Evolutionary conservation across 2,797 vertebrate species (phyloP).

Genomic region (Aeoliscus strigatus): DNA sequence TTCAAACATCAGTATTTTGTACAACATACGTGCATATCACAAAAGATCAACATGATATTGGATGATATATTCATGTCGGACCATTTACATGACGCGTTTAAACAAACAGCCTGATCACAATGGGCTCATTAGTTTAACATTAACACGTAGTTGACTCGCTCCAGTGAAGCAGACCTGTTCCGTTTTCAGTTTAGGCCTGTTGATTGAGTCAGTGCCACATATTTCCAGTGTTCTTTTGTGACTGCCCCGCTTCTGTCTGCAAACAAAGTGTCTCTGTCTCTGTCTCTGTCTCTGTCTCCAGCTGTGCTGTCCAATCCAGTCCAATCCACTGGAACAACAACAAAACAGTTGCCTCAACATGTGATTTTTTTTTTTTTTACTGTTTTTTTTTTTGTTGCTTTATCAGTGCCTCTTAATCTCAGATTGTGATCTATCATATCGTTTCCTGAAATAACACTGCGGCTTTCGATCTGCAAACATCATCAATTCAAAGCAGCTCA

Average conservation of each 20-base stretch:
- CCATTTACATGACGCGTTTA: constrained; percentile 36
- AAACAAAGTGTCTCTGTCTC: no score
- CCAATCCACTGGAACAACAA: no score
- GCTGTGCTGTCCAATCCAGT: no score
- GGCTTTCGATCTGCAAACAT: constrained; percentile 58
- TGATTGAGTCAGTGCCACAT: constrained; percentile 43
- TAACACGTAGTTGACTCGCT: constrained; percentile 66
- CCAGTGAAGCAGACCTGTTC: constrained; percentile 48
- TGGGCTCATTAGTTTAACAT: constrained; percentile 68
- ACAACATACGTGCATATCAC: no score
- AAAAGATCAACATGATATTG: no score
- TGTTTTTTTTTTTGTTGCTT: no score
- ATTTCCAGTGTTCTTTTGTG: constrained; percentile 35
- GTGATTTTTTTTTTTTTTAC: constrained; percentile 21
- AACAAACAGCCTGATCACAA: constrained; percentile 25
- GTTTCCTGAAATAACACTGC: constrained; percentile 60
- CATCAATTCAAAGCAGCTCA: constrained; percentile 47
- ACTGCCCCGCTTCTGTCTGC: constrained; percentile 26
- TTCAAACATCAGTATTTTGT: no score
- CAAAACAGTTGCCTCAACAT: no score
- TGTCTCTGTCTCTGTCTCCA: no score
- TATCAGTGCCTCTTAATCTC: no score
- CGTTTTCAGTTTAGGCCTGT: constrained; percentile 37
- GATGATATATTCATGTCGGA: no score
- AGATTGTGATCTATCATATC: no score